These are phyloP conservation scores for Lepidotrigona ventralis DNA, from an alignment of 1,140 invertebrate species.

Conservation along the genomic window DNA sequence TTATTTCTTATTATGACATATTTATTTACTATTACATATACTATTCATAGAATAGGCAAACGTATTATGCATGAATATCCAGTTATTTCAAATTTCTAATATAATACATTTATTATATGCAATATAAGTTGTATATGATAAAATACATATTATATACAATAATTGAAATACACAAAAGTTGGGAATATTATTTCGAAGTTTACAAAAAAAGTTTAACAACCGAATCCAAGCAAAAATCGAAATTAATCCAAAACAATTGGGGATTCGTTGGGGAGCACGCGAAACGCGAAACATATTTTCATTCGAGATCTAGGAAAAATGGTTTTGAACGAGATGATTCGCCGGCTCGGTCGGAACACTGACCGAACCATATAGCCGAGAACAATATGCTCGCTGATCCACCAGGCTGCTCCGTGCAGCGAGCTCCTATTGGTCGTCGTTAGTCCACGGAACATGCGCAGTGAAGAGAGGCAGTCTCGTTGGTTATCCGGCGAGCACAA, in stretches of 20 bases:
- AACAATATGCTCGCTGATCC: constrained; percentile 42
- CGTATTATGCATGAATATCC: not conserved
- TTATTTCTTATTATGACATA: not conserved
- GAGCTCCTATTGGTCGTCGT: constrained; percentile 12
- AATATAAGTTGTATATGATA: no score
- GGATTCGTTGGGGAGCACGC: not conserved
- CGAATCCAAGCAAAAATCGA: not conserved
- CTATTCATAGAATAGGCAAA: not conserved
- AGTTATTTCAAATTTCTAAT: not conserved
- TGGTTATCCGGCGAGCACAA: constrained; percentile 21
- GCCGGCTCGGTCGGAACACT: not conserved
- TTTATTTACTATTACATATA: not conserved
- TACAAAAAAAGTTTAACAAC: not conserved
- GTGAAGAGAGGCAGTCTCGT: constrained; percentile 14
- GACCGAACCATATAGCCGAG: not conserved
- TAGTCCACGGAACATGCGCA: constrained; percentile 12
- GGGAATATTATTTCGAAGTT: no score
- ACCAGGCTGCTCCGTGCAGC: constrained; percentile 4
- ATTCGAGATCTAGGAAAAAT: not conserved
- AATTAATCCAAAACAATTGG: not conserved
- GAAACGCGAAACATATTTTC: not conserved
- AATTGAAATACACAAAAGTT: not conserved
- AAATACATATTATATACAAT: no score
- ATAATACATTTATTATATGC: no score
- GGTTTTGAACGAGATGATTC: not conserved